Conservation (phyloP, 2,888 invertebrate genomes). For the Cylindroiulus punctatus region DNA sequence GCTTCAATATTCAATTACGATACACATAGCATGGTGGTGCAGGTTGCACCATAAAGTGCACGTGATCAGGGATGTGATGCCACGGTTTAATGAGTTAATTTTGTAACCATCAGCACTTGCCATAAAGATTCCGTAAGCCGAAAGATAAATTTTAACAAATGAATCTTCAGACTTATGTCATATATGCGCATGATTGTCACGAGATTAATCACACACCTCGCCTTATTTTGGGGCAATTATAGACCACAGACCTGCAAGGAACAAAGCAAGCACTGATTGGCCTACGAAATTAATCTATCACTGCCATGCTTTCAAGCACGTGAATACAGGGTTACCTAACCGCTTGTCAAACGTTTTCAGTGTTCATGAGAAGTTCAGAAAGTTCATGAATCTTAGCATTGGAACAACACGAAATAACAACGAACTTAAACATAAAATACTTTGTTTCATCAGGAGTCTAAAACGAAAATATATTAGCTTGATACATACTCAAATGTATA, state of each 20-base stretch:
- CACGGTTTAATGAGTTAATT: neutral
- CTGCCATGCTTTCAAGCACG: too few relatives aligned
- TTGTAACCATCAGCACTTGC: neutral
- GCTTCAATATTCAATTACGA: neutral
- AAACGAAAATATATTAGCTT: too few relatives aligned
- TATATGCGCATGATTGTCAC: neutral
- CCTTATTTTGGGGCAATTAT: neutral
- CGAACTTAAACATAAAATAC: too few relatives aligned
- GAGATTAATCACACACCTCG: neutral
- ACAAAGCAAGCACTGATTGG: neutral
- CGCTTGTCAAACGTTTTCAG: too few relatives aligned
- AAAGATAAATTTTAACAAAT: neutral
- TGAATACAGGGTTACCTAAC: too few relatives aligned
- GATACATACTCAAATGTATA: too few relatives aligned
- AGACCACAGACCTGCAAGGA: neutral
- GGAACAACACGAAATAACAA: too few relatives aligned
- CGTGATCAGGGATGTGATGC: neutral
- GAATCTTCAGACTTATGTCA: neutral
- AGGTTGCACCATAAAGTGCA: neutral
- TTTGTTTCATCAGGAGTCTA: too few relatives aligned
- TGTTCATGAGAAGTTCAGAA: too few relatives aligned
- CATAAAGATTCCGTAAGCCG: too few relatives aligned
- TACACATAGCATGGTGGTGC: neutral
- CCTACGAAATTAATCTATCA: too few relatives aligned
- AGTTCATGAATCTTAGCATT: too few relatives aligned